These are phyloP conservation scores for Amblyjoppa proteus DNA, from an alignment of 2,888 invertebrate genomes.

Conservation along the genomic window DNA sequence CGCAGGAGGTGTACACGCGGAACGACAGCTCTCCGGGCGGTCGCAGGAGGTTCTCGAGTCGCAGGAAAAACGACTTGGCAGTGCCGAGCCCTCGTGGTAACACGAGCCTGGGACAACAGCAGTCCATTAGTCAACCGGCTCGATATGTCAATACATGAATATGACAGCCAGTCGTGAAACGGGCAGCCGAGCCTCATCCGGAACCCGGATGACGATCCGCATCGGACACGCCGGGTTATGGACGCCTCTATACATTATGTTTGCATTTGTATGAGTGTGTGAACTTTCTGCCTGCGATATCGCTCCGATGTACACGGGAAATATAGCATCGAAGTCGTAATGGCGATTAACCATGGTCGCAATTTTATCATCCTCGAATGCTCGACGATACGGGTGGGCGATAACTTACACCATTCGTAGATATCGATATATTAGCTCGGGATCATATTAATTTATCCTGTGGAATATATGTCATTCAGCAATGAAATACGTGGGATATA, in stretches of 20 bases:
- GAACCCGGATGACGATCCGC: constrained; percentile 69
- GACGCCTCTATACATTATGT: constrained; percentile 30
- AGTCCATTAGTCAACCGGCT: constrained; percentile 85
- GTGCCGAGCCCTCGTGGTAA: constrained; percentile 81
- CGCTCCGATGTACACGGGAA: constrained; percentile 37
- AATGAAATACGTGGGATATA: constrained; percentile 17
- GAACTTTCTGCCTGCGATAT: constrained; percentile 43
- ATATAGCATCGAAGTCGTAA: constrained; percentile 39
- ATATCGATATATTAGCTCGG: constrained; percentile 53
- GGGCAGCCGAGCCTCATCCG: constrained; percentile 69
- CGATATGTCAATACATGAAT: constrained; percentile 84
- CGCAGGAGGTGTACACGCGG: neutral
- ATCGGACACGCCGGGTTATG: constrained; percentile 29
- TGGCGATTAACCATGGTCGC: constrained; percentile 45
- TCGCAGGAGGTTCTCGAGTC: constrained; percentile 63
- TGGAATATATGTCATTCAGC: neutral
- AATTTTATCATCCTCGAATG: constrained; percentile 57
- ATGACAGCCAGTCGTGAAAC: constrained; percentile 81
- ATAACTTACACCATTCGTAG: constrained; percentile 35
- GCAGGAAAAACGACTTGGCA: constrained; percentile 75
- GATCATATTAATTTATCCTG: constrained; percentile 44
- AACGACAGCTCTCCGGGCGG: constrained; percentile 42
- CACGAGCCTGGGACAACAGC: constrained; percentile 84
- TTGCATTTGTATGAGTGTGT: constrained; percentile 17
- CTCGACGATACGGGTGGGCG: constrained; percentile 32